Percentiles rank a stretch among this genome's conserved stretches.
Evolutionary conservation across 1,140 invertebrate genomes (phyloP).

Genomic region (Asobara japonica): DNA sequence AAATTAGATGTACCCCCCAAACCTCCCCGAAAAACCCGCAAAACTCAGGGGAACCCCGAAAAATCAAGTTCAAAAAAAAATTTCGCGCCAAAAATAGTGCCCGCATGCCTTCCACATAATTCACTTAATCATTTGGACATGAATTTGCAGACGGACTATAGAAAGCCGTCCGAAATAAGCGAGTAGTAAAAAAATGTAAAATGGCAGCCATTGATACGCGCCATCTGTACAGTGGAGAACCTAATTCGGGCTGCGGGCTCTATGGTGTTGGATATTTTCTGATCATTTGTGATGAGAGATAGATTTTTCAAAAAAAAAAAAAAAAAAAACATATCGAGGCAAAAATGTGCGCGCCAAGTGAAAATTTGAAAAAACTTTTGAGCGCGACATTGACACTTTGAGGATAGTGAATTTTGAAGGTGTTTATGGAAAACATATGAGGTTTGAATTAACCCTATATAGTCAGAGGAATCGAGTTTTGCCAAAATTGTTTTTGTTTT

Average conservation of each 20-base stretch:
- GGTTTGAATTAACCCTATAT: conserved; percentile 7
- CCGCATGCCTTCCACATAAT: no score
- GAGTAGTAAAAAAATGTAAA: background rate
- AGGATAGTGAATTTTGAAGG: background rate
- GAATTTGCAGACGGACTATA: background rate
- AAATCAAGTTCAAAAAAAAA: no score
- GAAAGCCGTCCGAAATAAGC: background rate
- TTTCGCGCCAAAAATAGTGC: no score
- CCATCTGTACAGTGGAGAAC: conserved; percentile 1
- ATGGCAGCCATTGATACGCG: background rate
- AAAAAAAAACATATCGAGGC: background rate
- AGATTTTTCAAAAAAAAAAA: background rate
- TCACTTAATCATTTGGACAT: background rate
- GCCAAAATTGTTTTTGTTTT: background rate
- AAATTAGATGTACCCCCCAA: background rate
- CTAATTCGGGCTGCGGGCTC: background rate
- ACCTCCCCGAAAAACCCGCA: background rate
- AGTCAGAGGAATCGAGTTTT: background rate
- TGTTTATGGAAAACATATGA: background rate
- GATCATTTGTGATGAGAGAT: conserved; percentile 1
- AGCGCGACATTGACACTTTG: background rate
- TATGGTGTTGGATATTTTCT: background rate
- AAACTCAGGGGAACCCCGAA: no score
- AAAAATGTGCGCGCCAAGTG: background rate
- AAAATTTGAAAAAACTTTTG: background rate